Percentiles rank a stretch among this genome's conserved stretches.
Conservation (phyloP, 2,888 invertebrate genomes). For the Augochlorella aurata region DNA sequence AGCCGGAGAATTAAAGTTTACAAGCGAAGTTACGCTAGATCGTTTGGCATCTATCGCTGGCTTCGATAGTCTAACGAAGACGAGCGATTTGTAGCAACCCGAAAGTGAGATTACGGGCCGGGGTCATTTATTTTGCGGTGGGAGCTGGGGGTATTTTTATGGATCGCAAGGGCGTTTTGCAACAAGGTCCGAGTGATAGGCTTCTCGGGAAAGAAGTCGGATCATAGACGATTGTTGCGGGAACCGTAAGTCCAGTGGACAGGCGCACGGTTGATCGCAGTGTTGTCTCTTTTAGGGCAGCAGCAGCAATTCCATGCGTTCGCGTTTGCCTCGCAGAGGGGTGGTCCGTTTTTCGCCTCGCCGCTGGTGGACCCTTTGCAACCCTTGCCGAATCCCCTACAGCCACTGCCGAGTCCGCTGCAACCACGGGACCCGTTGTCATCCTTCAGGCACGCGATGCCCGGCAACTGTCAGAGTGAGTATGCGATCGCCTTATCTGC, state of each 20-base stretch:
- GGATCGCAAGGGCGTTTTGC: no score
- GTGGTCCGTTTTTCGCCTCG: conserved; percentile 80
- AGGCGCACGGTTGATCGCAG: conserved; percentile 84
- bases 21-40: no score
- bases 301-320: conserved; percentile 95
- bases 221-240: conserved; percentile 36
- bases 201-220: neutral
- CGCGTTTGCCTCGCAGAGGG: conserved; percentile 88
- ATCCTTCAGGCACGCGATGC: conserved; percentile 94
- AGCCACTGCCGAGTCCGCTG: conserved; percentile 82
- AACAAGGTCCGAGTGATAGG: neutral
- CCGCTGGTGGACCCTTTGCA: conserved; percentile 80
- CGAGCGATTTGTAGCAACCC: no score
- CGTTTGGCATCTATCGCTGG: no score
- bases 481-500: conserved; percentile 76
- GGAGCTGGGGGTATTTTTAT: no score
- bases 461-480: conserved; percentile 95
- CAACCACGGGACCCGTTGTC: conserved; percentile 92
- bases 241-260: conserved; percentile 83
- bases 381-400: conserved; percentile 79
- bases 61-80: no score
- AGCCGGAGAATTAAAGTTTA: no score
- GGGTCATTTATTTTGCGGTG: no score
- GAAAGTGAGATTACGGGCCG: no score
- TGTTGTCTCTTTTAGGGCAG: conserved; percentile 96